These are phyloP conservation scores for Portevinia maculata DNA, from an alignment of 2,888 invertebrate species.

Conservation along the genomic window DNA sequence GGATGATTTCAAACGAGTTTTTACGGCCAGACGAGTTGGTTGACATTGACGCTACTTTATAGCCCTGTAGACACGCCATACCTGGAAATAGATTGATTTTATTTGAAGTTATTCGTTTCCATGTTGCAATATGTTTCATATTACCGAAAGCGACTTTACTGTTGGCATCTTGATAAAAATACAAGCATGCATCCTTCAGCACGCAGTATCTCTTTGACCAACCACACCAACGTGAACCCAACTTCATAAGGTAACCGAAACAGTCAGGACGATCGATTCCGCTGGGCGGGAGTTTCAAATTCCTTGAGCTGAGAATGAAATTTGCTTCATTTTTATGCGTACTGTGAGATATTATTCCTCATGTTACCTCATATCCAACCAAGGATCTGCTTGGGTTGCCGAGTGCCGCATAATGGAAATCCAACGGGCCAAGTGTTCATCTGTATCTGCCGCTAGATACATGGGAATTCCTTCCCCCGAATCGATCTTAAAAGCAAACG, in stretches of 20 bases:
- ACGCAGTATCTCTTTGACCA: conserved; percentile 97
- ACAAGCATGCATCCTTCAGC: conserved; percentile 96
- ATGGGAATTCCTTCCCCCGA: conserved; percentile 88
- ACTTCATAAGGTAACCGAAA: conserved; percentile 95
- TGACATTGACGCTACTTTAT: conserved; percentile 90
- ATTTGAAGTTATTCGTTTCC: too few relatives aligned
- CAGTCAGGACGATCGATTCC: conserved; percentile 93
- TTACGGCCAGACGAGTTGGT: conserved; percentile 92
- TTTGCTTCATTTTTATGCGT: not conserved
- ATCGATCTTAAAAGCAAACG: conserved; percentile 88
- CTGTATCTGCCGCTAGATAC: conserved; percentile 91
- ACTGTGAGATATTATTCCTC: not conserved
- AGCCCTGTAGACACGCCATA: conserved; percentile 96
- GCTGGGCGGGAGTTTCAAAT: conserved; percentile 91
- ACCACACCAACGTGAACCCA: conserved; percentile 92
- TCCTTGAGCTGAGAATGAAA: conserved; percentile 86
- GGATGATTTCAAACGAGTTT: conserved; percentile 95
- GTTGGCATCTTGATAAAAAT: conserved; percentile 95
- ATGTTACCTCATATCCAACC: conserved; percentile 85
- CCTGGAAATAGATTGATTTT: conserved; percentile 85
- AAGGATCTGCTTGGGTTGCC: conserved; percentile 88
- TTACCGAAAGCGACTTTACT: conserved; percentile 94
- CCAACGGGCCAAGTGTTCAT: conserved; percentile 90
- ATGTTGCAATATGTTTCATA: too few relatives aligned
- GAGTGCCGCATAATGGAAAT: conserved; percentile 90